Base-by-base conservation (phyloP, 2,888 invertebrate genomes). In the Neoascia interrupta region DNA sequence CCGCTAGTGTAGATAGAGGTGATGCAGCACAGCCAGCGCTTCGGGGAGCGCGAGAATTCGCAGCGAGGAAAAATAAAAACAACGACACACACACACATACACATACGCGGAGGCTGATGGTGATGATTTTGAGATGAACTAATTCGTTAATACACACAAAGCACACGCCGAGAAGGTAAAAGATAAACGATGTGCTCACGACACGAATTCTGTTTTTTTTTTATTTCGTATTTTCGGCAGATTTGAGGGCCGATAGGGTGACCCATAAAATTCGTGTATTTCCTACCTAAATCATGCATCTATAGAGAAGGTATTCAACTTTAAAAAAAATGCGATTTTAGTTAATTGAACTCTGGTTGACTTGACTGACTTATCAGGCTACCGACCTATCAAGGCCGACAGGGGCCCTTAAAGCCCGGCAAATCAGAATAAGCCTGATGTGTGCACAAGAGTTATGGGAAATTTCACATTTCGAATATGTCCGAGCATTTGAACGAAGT, bases 91-190 rank as follows among this genome's bases (percentile, higher is more conserved):
- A 18, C 18, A 41, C 2, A 5, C 19, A 18, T 18, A 31, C 36
- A 47, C 36, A 15, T 16, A 19, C 26, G 13, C 28, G 13, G 6
- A 37, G 11, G 31, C 8, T 3, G 4, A 37, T 18, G 6, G 21
- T n/a, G 13, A 47, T 37, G 47, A 26, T 18, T 61, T 61, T 28
- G 18, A 61, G 18, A 47, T 49, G 28, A 61, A 37, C 37, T 37
- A 26, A 58, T 58, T 58, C n/a, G n/a, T 43, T n/a, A 19, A 34
- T 43, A 5, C 58, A 11, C 8, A 26, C n/a, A 8, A 4, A 3
- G 31, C 31, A 43, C 31, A 15, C 13, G 23, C 2, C 13, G 18
- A 18, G 16, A 16, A 45, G 34, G 5, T 37, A 47, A 47, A 37
- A 37, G 18, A 47, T 2, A n/a, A 6, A 23, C n/a, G 10, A 16